Evolutionary conservation across 2,113 vertebrate species (phyloP), one percentile per base, ranked within the genome.

Genomic region (Gasterosteus aculeatus): DNA sequence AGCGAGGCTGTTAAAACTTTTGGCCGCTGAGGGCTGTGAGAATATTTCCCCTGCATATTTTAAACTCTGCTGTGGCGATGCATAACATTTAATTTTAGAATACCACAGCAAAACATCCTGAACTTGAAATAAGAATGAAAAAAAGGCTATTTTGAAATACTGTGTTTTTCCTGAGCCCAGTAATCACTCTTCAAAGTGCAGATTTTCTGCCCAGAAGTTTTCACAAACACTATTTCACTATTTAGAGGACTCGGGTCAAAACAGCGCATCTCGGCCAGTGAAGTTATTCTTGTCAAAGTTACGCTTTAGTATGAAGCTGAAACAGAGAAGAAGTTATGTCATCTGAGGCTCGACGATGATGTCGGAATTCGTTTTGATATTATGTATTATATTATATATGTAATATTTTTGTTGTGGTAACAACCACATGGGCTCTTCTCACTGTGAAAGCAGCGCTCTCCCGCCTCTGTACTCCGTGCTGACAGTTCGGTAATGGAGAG

Each of bases 401-500:
- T 26, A 26, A 26, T 26, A 26, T 26, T 26, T 26, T 26, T 26
- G 22, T 26, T 26, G 47, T 67, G 44, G 57, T 41, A 69, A 58
- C 15, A 46, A 51, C 44, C 42, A 60, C 64, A 73, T 54, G 8
- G 22, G 41, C 64, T 84, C 19, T 15, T 56, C 69, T 77, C 62
- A 9, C 56, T 68, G 35, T 44, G 44, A 68, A 64, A 69, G 69
- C 72, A 66, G 59, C 0, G 53, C 38, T 59, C n/a, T 72, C 57
- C 15, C 44, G 41, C 51, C 49, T 54, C 1, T 0, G 39, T 26
- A 26, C 22, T 26, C 22, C 35, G 61, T 8, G 57, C 76, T 61
- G 53, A 51, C 64, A 80, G 58, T 26, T 35, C 49, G 69, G 56
- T 73, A 67, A 74, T 61, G 54, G 76, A 77, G 73, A 67, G 63